Conservation (phyloP, 2,888 invertebrate species). For the Diaperis boleti region DNA sequence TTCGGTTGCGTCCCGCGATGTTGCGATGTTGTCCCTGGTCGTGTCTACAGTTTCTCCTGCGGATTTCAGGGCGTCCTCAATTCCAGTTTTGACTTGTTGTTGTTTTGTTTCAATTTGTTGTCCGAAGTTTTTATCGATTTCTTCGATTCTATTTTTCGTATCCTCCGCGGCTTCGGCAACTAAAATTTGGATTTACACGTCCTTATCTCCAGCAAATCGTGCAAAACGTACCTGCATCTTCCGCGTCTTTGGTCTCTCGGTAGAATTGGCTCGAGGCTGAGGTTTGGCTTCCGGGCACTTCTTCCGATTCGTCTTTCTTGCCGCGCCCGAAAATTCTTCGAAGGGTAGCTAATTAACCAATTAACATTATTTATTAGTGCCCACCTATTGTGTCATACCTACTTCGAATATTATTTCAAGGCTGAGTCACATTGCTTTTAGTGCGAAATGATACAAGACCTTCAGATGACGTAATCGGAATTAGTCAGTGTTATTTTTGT, state of each 20-base stretch:
- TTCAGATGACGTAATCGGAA: neutral
- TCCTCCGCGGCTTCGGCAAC: no score
- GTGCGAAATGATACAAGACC: constrained; percentile 5
- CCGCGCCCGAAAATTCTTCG: constrained; percentile 22
- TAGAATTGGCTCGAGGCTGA: constrained; percentile 25
- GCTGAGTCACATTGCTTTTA: constrained; percentile 18
- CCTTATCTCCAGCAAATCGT: no score
- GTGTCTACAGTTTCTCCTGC: constrained; percentile 46
- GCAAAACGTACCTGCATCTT: constrained; percentile 5
- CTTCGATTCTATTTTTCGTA: no score
- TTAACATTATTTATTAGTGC: no score
- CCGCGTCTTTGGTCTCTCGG: constrained; percentile 32
- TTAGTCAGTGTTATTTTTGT: neutral
- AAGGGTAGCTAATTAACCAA: constrained; percentile 8
- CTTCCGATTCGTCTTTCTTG: constrained; percentile 31
- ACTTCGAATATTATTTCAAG: constrained; percentile 35
- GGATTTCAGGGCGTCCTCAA: no score
- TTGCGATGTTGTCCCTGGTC: constrained; percentile 71
- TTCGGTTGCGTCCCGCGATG: constrained; percentile 73
- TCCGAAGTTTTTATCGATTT: no score
- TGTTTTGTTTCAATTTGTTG: no score
- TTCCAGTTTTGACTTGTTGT: no score
- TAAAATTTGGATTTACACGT: no score
- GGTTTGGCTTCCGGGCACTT: constrained; percentile 15
- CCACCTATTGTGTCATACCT: constrained; percentile 41